Conservation (phyloP, 2,113 vertebrate species). For the Chloebia gouldiae region DNA sequence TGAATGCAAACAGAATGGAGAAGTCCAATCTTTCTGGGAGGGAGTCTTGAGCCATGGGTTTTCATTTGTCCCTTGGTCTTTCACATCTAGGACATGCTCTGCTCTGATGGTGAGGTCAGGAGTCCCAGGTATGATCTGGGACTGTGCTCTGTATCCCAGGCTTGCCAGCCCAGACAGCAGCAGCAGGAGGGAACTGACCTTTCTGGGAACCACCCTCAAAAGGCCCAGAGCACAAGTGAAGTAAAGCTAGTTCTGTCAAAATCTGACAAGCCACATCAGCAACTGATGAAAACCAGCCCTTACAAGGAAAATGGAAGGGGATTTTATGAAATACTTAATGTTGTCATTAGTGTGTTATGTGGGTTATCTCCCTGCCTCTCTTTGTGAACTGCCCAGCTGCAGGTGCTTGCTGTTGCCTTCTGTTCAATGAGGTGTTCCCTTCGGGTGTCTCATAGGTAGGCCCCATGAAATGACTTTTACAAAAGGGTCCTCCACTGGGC, state of each 20-base stretch:
- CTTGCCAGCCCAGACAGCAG: not conserved
- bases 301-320: not conserved
- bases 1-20: not conserved
- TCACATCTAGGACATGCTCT: rapidly evolving
- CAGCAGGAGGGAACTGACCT: not conserved
- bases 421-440: not conserved
- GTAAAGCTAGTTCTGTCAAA: not conserved
- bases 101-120: not conserved
- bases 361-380: not conserved
- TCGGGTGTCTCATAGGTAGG: not conserved
- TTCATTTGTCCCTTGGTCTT: not conserved
- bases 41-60: not conserved
- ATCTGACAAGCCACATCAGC: not conserved
- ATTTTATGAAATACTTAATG: not conserved
- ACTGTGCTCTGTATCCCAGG: not conserved
- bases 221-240: not conserved
- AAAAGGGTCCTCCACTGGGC: not conserved
- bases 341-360: not conserved
- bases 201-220: not conserved
- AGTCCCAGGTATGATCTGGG: not conserved
- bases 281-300: not conserved
- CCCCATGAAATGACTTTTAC: not conserved
- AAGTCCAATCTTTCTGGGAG: not conserved
- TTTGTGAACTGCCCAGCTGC: not conserved
- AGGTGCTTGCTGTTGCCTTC: not conserved